Conservation (phyloP, 2,888 invertebrate species). For the Brachylomia viminalis region DNA sequence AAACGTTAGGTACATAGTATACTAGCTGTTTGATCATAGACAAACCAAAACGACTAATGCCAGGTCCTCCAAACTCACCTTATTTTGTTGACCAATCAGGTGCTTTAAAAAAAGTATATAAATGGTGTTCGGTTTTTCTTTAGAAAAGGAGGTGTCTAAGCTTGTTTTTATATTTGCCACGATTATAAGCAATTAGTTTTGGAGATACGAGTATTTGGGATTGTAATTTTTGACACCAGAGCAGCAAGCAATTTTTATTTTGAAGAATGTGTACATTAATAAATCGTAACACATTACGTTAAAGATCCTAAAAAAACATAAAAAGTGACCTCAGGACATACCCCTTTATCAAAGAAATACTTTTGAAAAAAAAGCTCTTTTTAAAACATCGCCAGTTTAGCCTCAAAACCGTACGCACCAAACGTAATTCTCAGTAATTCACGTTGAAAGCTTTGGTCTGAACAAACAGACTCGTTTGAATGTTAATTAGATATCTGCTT, state of each 20-base stretch:
- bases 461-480: conserved; percentile 9
- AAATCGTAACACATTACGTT: neutral
- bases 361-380: neutral
- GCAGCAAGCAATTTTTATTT: neutral
- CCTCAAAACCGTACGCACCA: neutral
- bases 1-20: no score
- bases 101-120: no score
- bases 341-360: no score
- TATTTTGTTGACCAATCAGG: no score
- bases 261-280: neutral
- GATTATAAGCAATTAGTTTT: neutral
- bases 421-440: conserved; percentile 8
- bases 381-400: neutral
- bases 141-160: neutral
- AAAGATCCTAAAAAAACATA: neutral
- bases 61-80: no score
- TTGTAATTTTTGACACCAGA: neutral
- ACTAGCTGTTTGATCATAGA: no score
- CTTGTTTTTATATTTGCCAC: neutral
- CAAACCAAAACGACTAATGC: no score
- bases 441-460: neutral
- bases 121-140: neutral
- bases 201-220: neutral
- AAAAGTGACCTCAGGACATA: neutral
- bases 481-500: conserved; percentile 32